phyloP scores from a whole-genome alignment of 2,888 invertebrate genomes.

The Drosophila colorata region DNA sequence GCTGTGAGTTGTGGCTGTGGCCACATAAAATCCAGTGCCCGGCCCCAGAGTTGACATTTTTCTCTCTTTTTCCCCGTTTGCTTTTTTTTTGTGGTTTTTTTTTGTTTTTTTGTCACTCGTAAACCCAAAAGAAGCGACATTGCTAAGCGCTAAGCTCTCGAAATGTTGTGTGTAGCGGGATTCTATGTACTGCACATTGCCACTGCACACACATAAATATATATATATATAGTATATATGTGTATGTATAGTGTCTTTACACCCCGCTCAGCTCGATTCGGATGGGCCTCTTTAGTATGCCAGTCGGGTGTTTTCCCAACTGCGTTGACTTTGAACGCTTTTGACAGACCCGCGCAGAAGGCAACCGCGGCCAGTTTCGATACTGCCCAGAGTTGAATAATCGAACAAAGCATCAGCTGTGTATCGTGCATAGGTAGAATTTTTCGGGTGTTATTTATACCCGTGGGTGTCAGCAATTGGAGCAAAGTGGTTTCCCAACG shows the following conservation, averaged over 20 bases:
- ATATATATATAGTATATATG: background rate
- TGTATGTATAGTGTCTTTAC: conserved; percentile 17
- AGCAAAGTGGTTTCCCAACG: background rate
- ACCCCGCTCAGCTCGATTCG: background rate
- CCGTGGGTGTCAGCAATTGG: background rate
- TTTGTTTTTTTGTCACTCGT: conserved; percentile 6
- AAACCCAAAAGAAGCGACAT: conserved; percentile 23
- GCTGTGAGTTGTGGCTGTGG: conserved; percentile 17
- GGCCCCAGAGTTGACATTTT: conserved; percentile 33
- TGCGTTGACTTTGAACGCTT: conserved; percentile 64
- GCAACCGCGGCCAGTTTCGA: conserved; percentile 25
- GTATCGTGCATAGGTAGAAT: background rate
- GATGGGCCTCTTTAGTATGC: conserved; percentile 55
- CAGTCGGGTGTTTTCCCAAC: conserved; percentile 42
- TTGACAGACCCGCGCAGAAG: conserved; percentile 35
- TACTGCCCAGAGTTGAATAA: conserved; percentile 27
- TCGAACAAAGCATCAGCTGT: conserved; percentile 6
- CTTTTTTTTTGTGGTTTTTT: background rate
- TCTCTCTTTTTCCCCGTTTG: background rate
- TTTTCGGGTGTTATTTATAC: background rate
- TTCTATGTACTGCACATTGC: conserved; percentile 52
- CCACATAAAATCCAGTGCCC: conserved; percentile 45
- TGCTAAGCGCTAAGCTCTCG: conserved; percentile 24
- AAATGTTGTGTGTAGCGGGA: conserved; percentile 48
- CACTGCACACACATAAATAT: conserved; percentile 3